phyloP scores from a whole-genome alignment of 2,113 vertebrate genomes.

The Ancistrus triradiatus region DNA sequence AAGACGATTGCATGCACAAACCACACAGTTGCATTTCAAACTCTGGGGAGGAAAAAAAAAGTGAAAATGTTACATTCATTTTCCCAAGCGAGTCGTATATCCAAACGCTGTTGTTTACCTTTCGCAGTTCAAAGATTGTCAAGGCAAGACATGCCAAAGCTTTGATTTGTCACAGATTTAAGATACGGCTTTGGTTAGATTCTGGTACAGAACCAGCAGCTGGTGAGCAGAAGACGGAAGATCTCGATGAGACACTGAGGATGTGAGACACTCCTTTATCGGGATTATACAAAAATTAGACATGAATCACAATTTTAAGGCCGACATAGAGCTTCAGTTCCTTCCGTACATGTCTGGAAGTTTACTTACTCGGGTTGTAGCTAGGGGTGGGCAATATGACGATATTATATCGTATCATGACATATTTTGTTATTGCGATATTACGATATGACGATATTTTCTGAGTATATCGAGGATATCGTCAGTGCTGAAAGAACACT shows the following conservation, averaged over 20 bases:
- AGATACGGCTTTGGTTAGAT: neutral
- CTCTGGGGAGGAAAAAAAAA: neutral
- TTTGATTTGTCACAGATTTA: neutral
- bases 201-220: constrained; percentile 7
- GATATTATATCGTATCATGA: no score
- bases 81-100: neutral
- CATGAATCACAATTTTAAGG: no score
- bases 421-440: no score
- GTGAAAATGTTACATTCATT: neutral
- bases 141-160: neutral
- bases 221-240: neutral
- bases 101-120: constrained; percentile 12
- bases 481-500: no score
- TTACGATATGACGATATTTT: no score
- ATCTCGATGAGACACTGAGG: neutral
- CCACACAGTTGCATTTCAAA: neutral
- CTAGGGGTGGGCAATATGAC: no score
- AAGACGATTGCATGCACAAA: constrained; percentile 31
- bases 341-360: no score
- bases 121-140: constrained; percentile 4
- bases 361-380: no score
- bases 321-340: no score
- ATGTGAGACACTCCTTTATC: constrained; percentile 17
- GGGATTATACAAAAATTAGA: no score
- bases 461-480: no score